Percentiles rank a stretch among this genome's conserved stretches.
Evolutionary conservation across 2,113 vertebrate genomes (phyloP).

Genomic region (Mesocricetus auratus): DNA sequence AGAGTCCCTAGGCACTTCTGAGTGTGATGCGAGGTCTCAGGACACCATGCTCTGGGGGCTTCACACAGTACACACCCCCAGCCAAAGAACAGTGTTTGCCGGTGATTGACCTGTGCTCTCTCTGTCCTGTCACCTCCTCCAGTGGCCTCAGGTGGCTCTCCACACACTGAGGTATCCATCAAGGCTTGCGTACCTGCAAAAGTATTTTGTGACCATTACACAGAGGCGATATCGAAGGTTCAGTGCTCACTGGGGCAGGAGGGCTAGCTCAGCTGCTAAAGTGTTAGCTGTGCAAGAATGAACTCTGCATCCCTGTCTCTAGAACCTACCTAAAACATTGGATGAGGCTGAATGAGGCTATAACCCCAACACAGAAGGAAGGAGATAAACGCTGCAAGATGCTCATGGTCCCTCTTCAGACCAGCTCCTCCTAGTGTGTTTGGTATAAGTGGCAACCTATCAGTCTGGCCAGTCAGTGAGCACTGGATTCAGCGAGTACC

Average conservation of each 20-base stretch:
- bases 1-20: neutral
- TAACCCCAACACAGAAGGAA: no score
- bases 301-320: neutral
- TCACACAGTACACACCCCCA: neutral
- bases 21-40: neutral
- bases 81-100: neutral
- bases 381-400: neutral
- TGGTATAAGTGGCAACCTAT: neutral
- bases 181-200: neutral
- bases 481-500: neutral
- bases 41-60: neutral
- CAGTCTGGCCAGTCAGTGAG: neutral
- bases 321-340: neutral
- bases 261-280: neutral
- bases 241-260: neutral
- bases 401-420: neutral
- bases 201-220: neutral
- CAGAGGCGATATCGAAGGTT: conserved; percentile 39
- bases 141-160: no score
- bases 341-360: neutral
- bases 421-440: neutral
- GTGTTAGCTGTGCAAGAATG: neutral
- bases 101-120: neutral
- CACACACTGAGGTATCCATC: fast-evolving
- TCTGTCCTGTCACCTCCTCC: neutral